Conservation (phyloP, 2,888 invertebrate genomes). For the Diadegma fenestrale region DNA sequence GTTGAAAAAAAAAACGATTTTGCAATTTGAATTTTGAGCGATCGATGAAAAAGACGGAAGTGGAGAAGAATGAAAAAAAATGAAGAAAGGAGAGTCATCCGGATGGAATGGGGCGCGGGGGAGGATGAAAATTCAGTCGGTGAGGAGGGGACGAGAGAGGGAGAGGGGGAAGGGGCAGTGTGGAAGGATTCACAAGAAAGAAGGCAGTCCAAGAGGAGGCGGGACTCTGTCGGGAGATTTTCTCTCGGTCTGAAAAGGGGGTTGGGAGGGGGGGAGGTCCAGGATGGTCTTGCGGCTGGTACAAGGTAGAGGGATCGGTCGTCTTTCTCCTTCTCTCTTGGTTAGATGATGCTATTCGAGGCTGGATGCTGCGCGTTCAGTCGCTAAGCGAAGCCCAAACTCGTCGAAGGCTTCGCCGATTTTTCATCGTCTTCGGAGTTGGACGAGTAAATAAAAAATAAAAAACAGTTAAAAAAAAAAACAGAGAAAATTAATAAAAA, state of each 20-base stretch:
- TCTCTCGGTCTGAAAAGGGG: slow-evolving; percentile 80
- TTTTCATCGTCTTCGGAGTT: slow-evolving; percentile 14
- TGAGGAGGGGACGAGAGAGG: slow-evolving; percentile 22
- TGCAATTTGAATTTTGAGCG: neutral
- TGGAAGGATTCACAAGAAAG: slow-evolving; percentile 58
- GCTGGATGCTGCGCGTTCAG: slow-evolving; percentile 82
- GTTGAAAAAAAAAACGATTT: neutral
- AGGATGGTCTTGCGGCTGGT: slow-evolving; percentile 54
- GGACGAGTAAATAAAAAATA: slow-evolving; percentile 23
- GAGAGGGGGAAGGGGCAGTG: slow-evolving; percentile 34
- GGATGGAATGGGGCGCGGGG: neutral
- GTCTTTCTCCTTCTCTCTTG: slow-evolving; percentile 71
- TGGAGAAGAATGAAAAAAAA: neutral
- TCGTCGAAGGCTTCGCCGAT: slow-evolving; percentile 78
- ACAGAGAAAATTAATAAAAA: neutral
- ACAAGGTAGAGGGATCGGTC: slow-evolving; percentile 70
- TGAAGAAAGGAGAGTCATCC: neutral
- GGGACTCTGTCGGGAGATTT: slow-evolving; percentile 76
- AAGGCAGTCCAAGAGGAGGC: slow-evolving; percentile 76
- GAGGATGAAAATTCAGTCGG: neutral
- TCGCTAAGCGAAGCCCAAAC: slow-evolving; percentile 83
- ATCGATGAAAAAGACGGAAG: no score
- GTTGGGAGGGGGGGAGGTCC: slow-evolving; percentile 71
- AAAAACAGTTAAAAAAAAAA: slow-evolving; percentile 3
- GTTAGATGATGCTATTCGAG: slow-evolving; percentile 77